phyloP scores from a whole-genome alignment of 2,113 vertebrate genomes.

The Sinocyclocheilus maitianheensis region DNA sequence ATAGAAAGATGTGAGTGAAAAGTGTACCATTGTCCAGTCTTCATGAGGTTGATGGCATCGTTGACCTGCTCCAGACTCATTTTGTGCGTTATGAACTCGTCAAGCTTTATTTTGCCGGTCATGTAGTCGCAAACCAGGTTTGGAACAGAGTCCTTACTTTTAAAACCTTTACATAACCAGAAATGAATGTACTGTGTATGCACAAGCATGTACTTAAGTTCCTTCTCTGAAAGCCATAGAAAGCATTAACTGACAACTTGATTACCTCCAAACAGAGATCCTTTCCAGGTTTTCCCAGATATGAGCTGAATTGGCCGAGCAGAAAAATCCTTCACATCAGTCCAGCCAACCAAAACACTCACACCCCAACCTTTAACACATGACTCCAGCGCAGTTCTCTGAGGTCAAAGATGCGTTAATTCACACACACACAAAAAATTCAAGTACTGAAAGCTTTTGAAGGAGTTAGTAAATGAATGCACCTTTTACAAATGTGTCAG shows the following conservation, averaged over 20 bases:
- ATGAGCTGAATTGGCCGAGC: conserved; percentile 77
- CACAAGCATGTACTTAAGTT: not conserved
- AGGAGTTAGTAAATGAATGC: not conserved
- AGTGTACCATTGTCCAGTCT: conserved; percentile 73
- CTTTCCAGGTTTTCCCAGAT: conserved; percentile 76
- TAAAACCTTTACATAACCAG: conserved; percentile 72
- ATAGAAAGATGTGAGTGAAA: not conserved
- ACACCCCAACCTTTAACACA: conserved; percentile 78
- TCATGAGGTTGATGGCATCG: conserved; percentile 78
- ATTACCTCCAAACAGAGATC: conserved; percentile 76
- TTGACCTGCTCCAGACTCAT: conserved; percentile 78
- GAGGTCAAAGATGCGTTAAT: not conserved
- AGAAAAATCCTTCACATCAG: conserved; percentile 64
- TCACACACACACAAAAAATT: not conserved
- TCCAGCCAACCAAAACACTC: conserved; percentile 82
- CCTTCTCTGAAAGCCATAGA: not conserved
- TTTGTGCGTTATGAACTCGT: conserved; percentile 76
- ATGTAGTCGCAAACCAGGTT: conserved; percentile 76
- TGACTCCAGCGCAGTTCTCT: conserved; percentile 81
- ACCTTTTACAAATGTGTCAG: not conserved
- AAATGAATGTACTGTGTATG: not conserved
- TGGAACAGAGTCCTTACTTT: conserved; percentile 72
- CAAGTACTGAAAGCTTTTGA: not conserved
- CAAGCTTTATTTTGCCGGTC: conserved; percentile 78
- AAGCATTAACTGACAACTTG: not conserved